Conservation (phyloP, 2,797 vertebrate genomes). For the Echeneis naucrates region DNA sequence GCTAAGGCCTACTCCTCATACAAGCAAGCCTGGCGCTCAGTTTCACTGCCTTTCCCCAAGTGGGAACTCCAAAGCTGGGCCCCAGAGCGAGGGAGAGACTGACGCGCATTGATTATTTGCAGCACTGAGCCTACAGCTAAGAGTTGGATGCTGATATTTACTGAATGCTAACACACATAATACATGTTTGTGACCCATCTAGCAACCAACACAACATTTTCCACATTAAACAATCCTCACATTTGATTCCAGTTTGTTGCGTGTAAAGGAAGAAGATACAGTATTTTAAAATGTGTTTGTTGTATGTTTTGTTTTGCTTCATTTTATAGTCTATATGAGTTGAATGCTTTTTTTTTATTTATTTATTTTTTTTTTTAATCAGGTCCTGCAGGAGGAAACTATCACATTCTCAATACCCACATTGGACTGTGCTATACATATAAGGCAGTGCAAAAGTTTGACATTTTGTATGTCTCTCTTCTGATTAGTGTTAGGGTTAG, state of each 20-base stretch:
- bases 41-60: conserved; percentile 44
- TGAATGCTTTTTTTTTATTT: background rate
- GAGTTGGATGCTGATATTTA: conserved; percentile 1
- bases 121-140: conserved; percentile 19
- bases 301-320: conserved; percentile 2
- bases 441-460: conserved; percentile 2
- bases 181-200: conserved; percentile 22
- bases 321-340: background rate
- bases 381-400: background rate
- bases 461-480: conserved; percentile 35
- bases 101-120: conserved; percentile 1
- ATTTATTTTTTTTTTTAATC: no score
- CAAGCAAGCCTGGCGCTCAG: conserved; percentile 36
- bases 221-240: conserved; percentile 4
- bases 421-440: conserved; percentile 2
- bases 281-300: conserved; percentile 5
- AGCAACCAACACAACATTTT: conserved; percentile 19
- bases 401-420: background rate
- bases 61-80: conserved; percentile 21
- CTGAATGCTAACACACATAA: background rate
- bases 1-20: conserved; percentile 66
- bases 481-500: conserved; percentile 47
- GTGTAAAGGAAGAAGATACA: background rate
- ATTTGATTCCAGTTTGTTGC: background rate
- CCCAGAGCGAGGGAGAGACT: conserved; percentile 13